These are phyloP conservation scores for Drosophila littoralis DNA, from an alignment of 1,140 invertebrate genomes.

Conservation along the genomic window DNA sequence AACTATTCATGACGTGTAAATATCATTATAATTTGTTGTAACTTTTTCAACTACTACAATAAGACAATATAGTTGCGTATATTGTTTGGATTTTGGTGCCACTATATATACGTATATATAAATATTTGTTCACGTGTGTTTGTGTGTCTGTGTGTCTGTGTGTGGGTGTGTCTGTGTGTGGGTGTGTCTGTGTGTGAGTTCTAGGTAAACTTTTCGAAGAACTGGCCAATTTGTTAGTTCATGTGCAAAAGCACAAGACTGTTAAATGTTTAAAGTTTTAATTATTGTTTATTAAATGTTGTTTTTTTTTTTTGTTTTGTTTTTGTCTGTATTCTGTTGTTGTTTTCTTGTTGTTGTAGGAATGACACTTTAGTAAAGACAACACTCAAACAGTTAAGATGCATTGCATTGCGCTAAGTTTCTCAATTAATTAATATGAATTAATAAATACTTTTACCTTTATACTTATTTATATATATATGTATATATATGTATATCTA, in stretches of 20 bases:
- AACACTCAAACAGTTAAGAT: conserved; percentile 73
- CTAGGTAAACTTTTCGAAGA: conserved; percentile 24
- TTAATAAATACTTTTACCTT: conserved; percentile 61
- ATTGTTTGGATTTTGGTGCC: conserved; percentile 60
- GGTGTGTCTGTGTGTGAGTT: conserved; percentile 25
- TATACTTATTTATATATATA: conserved; percentile 1
- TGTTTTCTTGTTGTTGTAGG: conserved; percentile 32
- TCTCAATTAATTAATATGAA: conserved; percentile 32
- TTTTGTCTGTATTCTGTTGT: conserved; percentile 29
- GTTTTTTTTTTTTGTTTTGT: conserved; percentile 2
- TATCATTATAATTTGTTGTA: conserved; percentile 72
- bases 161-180: conserved; percentile 24
- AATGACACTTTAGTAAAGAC: conserved; percentile 43
- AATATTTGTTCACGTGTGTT: conserved; percentile 43
- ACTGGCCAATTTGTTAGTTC: conserved; percentile 24
- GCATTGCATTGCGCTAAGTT: conserved; percentile 43
- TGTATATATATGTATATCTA: conserved; percentile 34
- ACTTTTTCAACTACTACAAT: conserved; percentile 66
- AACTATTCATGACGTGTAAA: conserved; percentile 71
- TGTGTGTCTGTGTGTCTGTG: conserved; percentile 18
- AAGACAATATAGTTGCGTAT: conserved; percentile 59
- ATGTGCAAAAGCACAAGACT: conserved; percentile 56
- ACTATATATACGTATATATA: conserved; percentile 68
- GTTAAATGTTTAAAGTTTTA: background rate
- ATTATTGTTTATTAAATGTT: conserved; percentile 10